Base-by-base conservation (phyloP, 2,797 vertebrate genomes). In the Danio albolineatus region DNA sequence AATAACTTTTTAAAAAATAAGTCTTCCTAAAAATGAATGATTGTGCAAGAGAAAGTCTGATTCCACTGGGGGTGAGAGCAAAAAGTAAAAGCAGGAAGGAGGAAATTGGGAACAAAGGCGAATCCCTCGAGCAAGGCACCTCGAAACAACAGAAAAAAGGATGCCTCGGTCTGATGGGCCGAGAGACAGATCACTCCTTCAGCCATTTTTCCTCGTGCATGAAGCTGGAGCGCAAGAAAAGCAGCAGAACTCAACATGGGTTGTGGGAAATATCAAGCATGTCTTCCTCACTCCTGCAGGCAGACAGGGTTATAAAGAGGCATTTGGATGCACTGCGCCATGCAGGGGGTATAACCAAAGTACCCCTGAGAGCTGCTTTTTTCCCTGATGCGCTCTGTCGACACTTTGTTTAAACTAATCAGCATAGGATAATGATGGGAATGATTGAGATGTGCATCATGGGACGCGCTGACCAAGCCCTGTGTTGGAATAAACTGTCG, bases 381-480 rank as follows among this genome's bases (percentile, higher is more conserved):
- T 17, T 59, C 61, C n/a, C 61, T n/a, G 21, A 65, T n/a, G 36
- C 38, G 19, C 46, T 60, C 75, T 0, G 54, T 48, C 4, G n/a
- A 62, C 49, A 67, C 76, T 83, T 80, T 80, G 66, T 71, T 74
- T 79, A 85, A 79, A 72, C 67, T 73, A 72, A 78, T 81, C 72
- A 79, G 44, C 19, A 38, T 17, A 53, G 54, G 64, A 71, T 82
- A 85, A 82, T 82, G 80, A 85, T 4, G 28, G 44, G 73, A 69
- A 73, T 78, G 66, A 80, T 83, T 65, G 78, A 73, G 53, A 78
- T 74, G 71, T 65, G 65, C 74, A 62, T 69, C 36, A 64, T 19
- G 8, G 56, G 80, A 76, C n/a, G 17, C 28, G 59, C 65, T 79
- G 60, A 48, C 46, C 61, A 39, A 51, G 51, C 65, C n/a, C 59